These are phyloP conservation scores for Lutjanus erythropterus DNA, from an alignment of 2,113 vertebrate genomes.

Conservation along the genomic window DNA sequence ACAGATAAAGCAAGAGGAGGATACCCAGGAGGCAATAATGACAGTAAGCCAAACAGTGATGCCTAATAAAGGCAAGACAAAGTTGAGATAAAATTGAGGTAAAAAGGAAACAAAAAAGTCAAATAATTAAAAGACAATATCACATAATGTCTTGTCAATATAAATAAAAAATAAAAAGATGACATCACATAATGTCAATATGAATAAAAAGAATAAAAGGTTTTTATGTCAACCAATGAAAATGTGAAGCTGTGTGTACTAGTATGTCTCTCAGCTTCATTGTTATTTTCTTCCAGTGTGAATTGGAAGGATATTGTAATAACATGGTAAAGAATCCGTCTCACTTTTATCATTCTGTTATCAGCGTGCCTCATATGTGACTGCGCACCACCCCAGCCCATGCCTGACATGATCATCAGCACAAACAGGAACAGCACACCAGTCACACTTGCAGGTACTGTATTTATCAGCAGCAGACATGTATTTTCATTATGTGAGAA, in stretches of 20 bases:
- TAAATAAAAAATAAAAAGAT: too few relatives aligned
- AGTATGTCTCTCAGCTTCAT: neutral
- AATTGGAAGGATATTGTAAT: neutral
- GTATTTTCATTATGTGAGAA: neutral
- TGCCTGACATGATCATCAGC: conserved; percentile 80
- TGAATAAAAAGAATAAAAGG: too few relatives aligned
- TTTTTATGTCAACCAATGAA: neutral
- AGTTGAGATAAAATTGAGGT: too few relatives aligned
- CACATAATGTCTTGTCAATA: too few relatives aligned
- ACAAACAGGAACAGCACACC: conserved; percentile 65
- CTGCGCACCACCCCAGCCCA: conserved; percentile 80
- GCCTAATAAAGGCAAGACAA: too few relatives aligned
- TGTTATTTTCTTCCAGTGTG: neutral
- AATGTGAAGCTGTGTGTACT: neutral
- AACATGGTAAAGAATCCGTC: conserved; percentile 1
- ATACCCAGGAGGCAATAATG: too few relatives aligned
- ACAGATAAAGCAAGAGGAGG: too few relatives aligned
- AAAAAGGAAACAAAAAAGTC: too few relatives aligned
- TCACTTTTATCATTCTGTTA: conserved; percentile 30
- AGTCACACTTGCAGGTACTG: conserved; percentile 85
- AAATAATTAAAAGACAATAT: too few relatives aligned
- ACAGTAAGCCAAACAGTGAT: too few relatives aligned
- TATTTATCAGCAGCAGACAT: neutral
- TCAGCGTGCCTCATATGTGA: conserved; percentile 87
- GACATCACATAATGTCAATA: too few relatives aligned